Percentiles rank a stretch among this genome's conserved stretches.
These are phyloP conservation scores for Semnornis frantzii DNA, from an alignment of 2,113 vertebrate genomes.

Conservation along the genomic window DNA sequence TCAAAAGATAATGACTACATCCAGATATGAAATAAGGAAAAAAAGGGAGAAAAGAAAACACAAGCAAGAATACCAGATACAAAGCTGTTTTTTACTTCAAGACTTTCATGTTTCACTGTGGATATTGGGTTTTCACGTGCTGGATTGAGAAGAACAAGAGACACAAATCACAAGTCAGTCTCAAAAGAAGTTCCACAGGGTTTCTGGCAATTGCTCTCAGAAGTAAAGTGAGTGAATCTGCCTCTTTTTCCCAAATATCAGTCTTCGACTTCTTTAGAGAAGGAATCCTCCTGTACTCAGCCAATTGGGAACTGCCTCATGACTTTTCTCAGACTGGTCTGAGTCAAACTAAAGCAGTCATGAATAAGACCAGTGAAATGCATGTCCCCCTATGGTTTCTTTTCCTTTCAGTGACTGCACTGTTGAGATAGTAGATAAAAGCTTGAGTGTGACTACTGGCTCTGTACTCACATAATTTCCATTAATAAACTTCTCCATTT, in stretches of 20 bases:
- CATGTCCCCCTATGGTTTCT: not conserved
- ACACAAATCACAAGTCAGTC: not conserved
- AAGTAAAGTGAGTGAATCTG: not conserved
- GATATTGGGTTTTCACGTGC: not conserved
- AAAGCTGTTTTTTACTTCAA: not conserved
- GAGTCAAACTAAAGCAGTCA: not conserved
- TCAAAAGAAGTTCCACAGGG: not conserved
- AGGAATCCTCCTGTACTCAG: not conserved
- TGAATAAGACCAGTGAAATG: not conserved
- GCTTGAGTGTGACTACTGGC: not conserved
- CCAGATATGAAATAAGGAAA: not conserved
- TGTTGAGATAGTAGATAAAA: conserved; percentile 7
- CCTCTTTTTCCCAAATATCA: not conserved
- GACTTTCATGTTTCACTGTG: not conserved
- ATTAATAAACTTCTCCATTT: conserved; percentile 3
- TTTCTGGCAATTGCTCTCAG: not conserved
- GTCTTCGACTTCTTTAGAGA: not conserved
- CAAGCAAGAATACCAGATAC: not conserved
- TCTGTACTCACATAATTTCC: not conserved
- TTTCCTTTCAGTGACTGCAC: not conserved
- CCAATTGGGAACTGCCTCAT: not conserved
- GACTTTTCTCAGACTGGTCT: not conserved
- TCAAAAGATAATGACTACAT: not conserved
- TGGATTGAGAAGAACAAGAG: not conserved
- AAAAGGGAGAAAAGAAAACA: not conserved